phyloP scores from a whole-genome alignment of 1,140 invertebrate species.

The Hylaeus anthracinus region DNA sequence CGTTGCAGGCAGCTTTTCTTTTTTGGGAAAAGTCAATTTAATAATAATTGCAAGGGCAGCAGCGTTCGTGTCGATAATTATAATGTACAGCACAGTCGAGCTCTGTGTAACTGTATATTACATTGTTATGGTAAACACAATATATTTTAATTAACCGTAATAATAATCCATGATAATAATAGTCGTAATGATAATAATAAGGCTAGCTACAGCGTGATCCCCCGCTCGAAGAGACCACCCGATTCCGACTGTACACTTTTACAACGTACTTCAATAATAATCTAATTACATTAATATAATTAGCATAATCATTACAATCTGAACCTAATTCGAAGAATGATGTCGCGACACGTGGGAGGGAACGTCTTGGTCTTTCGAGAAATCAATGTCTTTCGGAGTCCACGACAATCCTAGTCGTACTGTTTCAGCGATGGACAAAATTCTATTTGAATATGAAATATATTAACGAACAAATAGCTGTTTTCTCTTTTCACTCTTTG shows the following conservation, averaged over 20 bases:
- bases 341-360: slow-evolving; percentile 62
- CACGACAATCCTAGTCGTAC: too few relatives aligned
- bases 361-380: slow-evolving; percentile 42
- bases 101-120: slow-evolving; percentile 75
- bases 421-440: too few relatives aligned
- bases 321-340: slow-evolving; percentile 68
- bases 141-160: slow-evolving; percentile 72
- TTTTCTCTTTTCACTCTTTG: too few relatives aligned
- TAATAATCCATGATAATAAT: slow-evolving; percentile 68
- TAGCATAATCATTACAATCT: slow-evolving; percentile 71
- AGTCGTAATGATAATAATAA: slow-evolving; percentile 73
- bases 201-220: slow-evolving; percentile 69
- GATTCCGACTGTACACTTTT: slow-evolving; percentile 76
- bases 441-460: too few relatives aligned
- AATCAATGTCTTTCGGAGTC: background rate
- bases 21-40: slow-evolving; percentile 49
- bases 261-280: slow-evolving; percentile 73
- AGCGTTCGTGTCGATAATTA: slow-evolving; percentile 38
- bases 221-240: slow-evolving; percentile 48
- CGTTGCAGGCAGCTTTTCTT: too few relatives aligned
- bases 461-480: too few relatives aligned
- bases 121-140: slow-evolving; percentile 77
- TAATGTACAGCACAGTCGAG: slow-evolving; percentile 51
- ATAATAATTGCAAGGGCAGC: slow-evolving; percentile 48
- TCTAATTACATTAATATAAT: slow-evolving; percentile 72